These are phyloP conservation scores for Athalia cordata DNA, from an alignment of 2,888 invertebrate genomes.

Conservation along the genomic window DNA sequence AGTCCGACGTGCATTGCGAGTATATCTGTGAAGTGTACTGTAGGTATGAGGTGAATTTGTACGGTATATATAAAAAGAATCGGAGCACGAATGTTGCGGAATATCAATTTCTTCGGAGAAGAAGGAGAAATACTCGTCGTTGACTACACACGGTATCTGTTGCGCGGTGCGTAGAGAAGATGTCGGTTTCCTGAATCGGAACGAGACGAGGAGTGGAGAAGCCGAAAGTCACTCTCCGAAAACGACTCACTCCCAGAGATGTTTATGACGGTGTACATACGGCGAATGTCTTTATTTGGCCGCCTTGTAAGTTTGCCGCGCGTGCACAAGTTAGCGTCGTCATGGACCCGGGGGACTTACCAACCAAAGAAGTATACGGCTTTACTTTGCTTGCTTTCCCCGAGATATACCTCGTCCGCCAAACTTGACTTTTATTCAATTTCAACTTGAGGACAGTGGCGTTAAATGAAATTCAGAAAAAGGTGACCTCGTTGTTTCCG, in stretches of 20 bases:
- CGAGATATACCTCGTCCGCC: conserved; percentile 7
- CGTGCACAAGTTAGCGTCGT: conserved; percentile 41
- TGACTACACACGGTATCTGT: background rate
- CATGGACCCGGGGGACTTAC: conserved; percentile 31
- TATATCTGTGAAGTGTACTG: background rate
- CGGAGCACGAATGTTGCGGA: conserved; percentile 27
- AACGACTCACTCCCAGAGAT: conserved; percentile 53
- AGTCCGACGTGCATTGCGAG: background rate
- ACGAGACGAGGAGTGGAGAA: conserved; percentile 8
- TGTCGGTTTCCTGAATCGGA: conserved; percentile 27
- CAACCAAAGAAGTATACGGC: conserved; percentile 21
- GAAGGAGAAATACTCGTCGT: background rate
- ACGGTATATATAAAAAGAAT: background rate
- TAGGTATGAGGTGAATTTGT: conserved; percentile 12
- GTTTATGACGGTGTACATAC: conserved; percentile 52
- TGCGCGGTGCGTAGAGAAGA: no score
- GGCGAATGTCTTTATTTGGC: conserved; percentile 55
- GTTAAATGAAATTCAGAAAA: conserved; percentile 5
- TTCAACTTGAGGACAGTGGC: background rate
- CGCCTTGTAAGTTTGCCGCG: conserved; percentile 32
- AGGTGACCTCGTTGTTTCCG: conserved; percentile 32
- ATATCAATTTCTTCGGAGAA: conserved; percentile 35
- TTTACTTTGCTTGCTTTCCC: conserved; percentile 19
- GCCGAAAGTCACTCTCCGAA: conserved; percentile 46
- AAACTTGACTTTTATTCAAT: conserved; percentile 6